Evolutionary conservation across 2,797 vertebrate genomes (phyloP).

Genomic region (Sebastes steindachneri): DNA sequence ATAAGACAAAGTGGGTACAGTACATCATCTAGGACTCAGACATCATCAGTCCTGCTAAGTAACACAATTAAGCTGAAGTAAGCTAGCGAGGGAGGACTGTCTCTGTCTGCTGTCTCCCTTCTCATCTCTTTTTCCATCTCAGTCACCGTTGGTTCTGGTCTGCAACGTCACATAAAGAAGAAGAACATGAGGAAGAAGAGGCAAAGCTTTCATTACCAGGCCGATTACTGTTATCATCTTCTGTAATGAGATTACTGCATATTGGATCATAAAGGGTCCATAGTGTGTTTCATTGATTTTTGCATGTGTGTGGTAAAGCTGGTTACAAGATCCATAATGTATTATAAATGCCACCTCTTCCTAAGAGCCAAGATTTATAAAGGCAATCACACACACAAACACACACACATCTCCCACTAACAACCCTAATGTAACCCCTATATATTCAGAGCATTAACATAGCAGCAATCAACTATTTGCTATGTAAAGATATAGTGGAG

Average conservation of each 20-base stretch:
- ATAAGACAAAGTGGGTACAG: slow-evolving; percentile 3
- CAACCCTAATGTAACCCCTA: no score
- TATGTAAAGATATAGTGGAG: no score
- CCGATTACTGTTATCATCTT: slow-evolving; percentile 31
- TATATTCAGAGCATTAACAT: no score
- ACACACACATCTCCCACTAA: neutral
- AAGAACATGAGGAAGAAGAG: neutral
- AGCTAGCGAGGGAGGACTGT: neutral
- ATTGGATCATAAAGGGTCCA: neutral
- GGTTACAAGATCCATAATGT: slow-evolving; percentile 48
- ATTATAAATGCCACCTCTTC: slow-evolving; percentile 28
- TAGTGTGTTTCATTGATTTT: slow-evolving; percentile 16
- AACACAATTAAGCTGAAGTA: slow-evolving; percentile 29
- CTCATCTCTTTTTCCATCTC: slow-evolving; percentile 8
- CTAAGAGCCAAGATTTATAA: slow-evolving; percentile 46
- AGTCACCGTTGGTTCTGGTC: neutral
- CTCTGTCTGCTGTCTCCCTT: slow-evolving; percentile 11
- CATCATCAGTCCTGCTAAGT: slow-evolving; percentile 25
- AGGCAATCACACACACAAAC: slow-evolving; percentile 20
- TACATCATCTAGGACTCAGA: slow-evolving; percentile 23
- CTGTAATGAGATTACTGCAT: slow-evolving; percentile 12
- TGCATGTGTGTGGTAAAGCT: slow-evolving; percentile 26
- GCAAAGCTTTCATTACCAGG: slow-evolving; percentile 34
- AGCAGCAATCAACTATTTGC: no score
- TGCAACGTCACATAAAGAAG: neutral